A percentile compares a stretch with the other conserved stretches of the same genome.
phyloP scores from a whole-genome alignment of 1,140 invertebrate genomes.

The Tetraneura akinire region DNA sequence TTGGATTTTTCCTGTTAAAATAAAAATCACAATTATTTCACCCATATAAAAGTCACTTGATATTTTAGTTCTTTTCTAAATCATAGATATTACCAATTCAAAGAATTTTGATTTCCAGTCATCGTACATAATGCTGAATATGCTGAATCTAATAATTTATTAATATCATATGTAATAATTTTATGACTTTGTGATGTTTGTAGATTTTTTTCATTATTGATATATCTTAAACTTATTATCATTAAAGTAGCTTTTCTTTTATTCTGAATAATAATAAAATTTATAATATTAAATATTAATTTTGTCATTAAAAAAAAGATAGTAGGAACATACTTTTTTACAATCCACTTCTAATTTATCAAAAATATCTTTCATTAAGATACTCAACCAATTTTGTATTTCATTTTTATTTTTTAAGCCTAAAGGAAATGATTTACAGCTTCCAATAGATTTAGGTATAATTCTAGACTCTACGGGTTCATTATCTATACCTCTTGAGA shows the following conservation, averaged over 20 bases:
- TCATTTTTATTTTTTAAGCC: constrained; percentile 72
- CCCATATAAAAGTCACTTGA: not conserved
- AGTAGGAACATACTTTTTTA: constrained; percentile 53
- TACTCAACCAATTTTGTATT: constrained; percentile 78
- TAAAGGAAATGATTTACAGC: constrained; percentile 91
- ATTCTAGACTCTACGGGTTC: constrained; percentile 82
- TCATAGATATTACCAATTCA: constrained; percentile 31
- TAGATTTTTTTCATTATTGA: constrained; percentile 7
- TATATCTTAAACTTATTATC: constrained; percentile 28
- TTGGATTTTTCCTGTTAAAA: constrained; percentile 57
- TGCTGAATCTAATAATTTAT: constrained; percentile 33
- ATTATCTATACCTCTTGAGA: constrained; percentile 83
- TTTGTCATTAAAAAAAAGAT: not conserved
- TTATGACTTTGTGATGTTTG: constrained; percentile 16
- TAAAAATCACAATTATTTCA: not conserved
- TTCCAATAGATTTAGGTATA: constrained; percentile 90
- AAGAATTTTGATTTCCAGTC: constrained; percentile 40
- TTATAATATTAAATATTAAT: not conserved
- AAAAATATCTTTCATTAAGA: constrained; percentile 78
- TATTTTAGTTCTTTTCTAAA: no score
- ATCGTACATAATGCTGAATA: constrained; percentile 19
- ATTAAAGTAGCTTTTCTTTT: constrained; percentile 46
- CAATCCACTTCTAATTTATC: constrained; percentile 82
- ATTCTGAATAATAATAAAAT: constrained; percentile 44
- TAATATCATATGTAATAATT: constrained; percentile 31